Evolutionary conservation across 37 sponge, comb jelly and placozoan species (phyloP).

Genomic region (Eunapius fragilis): DNA sequence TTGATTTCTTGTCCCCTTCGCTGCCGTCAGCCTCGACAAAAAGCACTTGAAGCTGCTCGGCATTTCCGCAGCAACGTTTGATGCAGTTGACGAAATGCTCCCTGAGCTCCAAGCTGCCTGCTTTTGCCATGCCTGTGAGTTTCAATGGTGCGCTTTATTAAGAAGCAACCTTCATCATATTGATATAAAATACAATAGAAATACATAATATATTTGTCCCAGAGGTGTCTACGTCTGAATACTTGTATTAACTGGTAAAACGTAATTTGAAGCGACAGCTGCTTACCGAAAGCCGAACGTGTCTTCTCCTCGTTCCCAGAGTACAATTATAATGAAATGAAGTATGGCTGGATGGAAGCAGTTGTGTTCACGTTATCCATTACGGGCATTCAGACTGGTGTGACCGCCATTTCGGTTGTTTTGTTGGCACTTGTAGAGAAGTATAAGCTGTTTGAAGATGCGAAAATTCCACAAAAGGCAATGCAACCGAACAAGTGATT

Average conservation of each 20-base stretch:
- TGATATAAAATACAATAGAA: no score
- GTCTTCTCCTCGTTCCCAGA: neutral
- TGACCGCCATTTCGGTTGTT: neutral
- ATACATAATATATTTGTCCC: no score
- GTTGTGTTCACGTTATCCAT: slow-evolving; percentile 13
- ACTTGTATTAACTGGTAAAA: no score
- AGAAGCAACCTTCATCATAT: no score
- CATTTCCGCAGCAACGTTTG: slow-evolving; percentile 15
- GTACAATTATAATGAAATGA: no score
- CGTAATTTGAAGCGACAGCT: no score
- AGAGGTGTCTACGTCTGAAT: no score
- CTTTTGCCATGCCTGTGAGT: no score
- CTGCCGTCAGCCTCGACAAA: slow-evolving; percentile 32
- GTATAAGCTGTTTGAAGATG: slow-evolving; percentile 30
- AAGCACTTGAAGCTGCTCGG: slow-evolving; percentile 7
- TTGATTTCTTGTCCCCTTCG: slow-evolving; percentile 79
- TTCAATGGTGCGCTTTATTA: no score
- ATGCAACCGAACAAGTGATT: no score
- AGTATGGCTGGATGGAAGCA: slow-evolving; percentile 21
- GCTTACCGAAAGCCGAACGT: no score
- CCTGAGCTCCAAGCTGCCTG: slow-evolving; percentile 30
- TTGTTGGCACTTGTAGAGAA: slow-evolving; percentile 15
- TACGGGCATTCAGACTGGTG: neutral
- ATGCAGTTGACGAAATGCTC: slow-evolving; percentile 39
- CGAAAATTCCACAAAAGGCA: slow-evolving; percentile 32